Conservation (phyloP, 2,797 vertebrate genomes). For the Pantherophis alleghaniensis region DNA sequence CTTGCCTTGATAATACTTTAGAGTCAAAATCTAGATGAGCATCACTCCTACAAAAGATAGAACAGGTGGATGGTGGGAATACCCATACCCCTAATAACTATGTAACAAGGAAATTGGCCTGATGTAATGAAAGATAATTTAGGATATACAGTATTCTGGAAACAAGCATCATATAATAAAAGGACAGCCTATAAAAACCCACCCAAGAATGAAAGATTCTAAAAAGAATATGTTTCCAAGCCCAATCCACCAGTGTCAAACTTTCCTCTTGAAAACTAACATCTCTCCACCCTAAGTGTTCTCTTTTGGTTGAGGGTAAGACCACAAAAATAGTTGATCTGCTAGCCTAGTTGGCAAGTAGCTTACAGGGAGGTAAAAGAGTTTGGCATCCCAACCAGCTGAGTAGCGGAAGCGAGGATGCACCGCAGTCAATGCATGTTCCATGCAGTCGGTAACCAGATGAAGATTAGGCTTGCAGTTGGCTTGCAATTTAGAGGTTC, state of each 20-base stretch:
- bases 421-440: conserved; percentile 57
- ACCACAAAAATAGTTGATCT: background rate
- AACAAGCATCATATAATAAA: background rate
- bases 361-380: conserved; percentile 54
- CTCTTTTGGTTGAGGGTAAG: fast-evolving
- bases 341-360: conserved; percentile 54
- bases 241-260: background rate
- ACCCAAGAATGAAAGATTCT: background rate
- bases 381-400: conserved; percentile 54
- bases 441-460: conserved; percentile 60
- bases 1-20: background rate
- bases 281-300: background rate
- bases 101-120: background rate
- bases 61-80: background rate
- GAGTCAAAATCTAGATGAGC: background rate
- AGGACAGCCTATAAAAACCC: background rate
- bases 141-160: background rate
- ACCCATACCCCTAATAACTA: background rate
- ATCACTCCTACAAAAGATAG: no score
- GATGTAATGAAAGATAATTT: background rate
- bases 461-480: background rate
- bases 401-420: conserved; percentile 58
- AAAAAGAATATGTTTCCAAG: background rate
- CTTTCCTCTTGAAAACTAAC: background rate
- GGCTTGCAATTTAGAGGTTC: background rate